Evolutionary conservation across 1,140 invertebrate genomes (phyloP), one percentile per base, ranked within the genome.

Genomic region (Apis florea): DNA sequence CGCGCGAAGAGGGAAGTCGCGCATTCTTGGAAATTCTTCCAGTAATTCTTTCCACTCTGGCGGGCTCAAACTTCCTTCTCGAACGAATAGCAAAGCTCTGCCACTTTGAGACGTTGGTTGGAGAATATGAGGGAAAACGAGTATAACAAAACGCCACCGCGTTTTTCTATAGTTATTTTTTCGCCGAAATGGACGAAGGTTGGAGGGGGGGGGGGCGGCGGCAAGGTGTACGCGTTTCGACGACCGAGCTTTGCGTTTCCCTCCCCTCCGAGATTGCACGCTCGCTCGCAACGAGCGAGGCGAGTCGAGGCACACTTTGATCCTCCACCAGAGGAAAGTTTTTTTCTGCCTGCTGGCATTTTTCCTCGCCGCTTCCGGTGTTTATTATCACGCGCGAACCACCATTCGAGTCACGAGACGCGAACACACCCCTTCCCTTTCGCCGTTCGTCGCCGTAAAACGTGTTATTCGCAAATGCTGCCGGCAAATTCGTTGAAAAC

Each of bases 241-340:
- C 78, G 59, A 69, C 31, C 31, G 15, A 26, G 61, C 72, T 81
- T 81, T 81, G 72, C 66, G 72, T 54, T 81, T 58, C 24, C 31
- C 58, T 24, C 19, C 9, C 21, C 63, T 24, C 40, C 40, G 58
- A 47, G 71, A 56, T 73, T 67, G 63, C 77, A 61, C 67, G 68
- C 19, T 76, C 74, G 51, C 24, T 56, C 63, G 63, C 61, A 47
- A 47, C 75, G 70, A n/a, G n/a, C n/a, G n/a, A n/a, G n/a, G n/a
- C n/a, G n/a, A n/a, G n/a, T n/a, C n/a, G n/a, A 58, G 70, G 21
- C 49, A 59, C 71, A 81, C 79, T 81, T 81, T 81, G 79, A 81
- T 81, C 72, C 72, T 68, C 71, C 64, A 64, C 49, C 49, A 53
- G 63, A 75, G 67, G 72, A 75, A 81, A 74, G 63, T 81, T 81